A percentile compares a stretch with the other conserved stretches of the same genome.
Evolutionary conservation across 2,888 invertebrate genomes (phyloP).

Genomic region (Chaitophorus viminalis): DNA sequence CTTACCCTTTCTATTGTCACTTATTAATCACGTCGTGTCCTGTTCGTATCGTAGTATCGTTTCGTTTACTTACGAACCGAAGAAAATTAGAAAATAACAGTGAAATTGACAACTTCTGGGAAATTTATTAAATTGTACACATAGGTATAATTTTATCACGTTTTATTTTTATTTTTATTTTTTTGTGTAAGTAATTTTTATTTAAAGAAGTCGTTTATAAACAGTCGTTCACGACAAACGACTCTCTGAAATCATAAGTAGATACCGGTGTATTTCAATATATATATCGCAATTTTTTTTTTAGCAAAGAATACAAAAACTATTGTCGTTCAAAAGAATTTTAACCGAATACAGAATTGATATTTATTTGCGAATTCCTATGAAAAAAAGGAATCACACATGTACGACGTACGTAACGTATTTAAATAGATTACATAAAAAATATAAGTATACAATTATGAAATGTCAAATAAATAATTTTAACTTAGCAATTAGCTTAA

Average conservation of each 20-base stretch:
- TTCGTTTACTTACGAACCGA: constrained; percentile 27
- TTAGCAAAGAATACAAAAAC: neutral
- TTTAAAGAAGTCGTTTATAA: neutral
- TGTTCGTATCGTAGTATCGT: neutral
- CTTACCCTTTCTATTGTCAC: neutral
- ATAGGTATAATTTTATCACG: too few relatives aligned
- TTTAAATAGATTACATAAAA: neutral
- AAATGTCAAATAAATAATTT: too few relatives aligned
- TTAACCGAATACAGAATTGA: neutral
- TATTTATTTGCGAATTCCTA: neutral
- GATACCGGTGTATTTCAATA: neutral
- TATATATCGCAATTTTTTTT: neutral
- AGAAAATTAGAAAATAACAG: constrained; percentile 42
- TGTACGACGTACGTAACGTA: neutral
- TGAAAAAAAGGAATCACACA: neutral
- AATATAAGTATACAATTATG: neutral
- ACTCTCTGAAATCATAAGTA: neutral
- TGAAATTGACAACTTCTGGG: constrained; percentile 22
- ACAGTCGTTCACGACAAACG: neutral
- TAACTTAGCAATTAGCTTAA: too few relatives aligned
- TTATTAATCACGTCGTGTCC: neutral
- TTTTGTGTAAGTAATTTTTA: neutral
- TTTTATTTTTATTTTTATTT: neutral
- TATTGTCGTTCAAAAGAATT: neutral
- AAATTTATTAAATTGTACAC: constrained; percentile 34